These are phyloP conservation scores for Drosophila carrolli DNA, from an alignment of 1,140 invertebrate genomes.

Conservation along the genomic window DNA sequence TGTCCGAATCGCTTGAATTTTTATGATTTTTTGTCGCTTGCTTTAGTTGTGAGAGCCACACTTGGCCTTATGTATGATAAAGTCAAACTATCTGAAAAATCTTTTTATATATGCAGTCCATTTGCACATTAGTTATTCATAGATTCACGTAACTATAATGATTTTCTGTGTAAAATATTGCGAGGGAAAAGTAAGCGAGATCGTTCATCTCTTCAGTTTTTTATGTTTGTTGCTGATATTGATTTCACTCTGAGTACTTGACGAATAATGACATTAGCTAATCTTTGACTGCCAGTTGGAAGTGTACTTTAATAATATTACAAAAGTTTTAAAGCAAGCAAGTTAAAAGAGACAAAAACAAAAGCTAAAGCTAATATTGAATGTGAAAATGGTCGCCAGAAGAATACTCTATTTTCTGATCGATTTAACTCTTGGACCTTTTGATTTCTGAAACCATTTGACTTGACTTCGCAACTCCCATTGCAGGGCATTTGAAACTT, in stretches of 20 bases:
- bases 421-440: not conserved
- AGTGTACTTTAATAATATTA: constrained; percentile 69
- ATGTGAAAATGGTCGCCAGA: constrained; percentile 3
- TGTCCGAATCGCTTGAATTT: no score
- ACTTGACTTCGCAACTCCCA: constrained; percentile 1
- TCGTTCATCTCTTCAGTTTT: not conserved
- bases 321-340: constrained; percentile 57
- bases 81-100: no score
- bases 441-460: constrained; percentile 1
- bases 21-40: no score
- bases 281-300: constrained; percentile 58
- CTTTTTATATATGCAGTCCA: no score
- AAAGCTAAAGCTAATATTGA: constrained; percentile 17
- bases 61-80: no score
- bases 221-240: constrained; percentile 9
- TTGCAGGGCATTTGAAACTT: constrained; percentile 57
- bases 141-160: not conserved
- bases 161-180: not conserved
- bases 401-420: constrained; percentile 10
- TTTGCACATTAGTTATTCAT: no score
- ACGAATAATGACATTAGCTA: constrained; percentile 56
- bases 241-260: constrained; percentile 47
- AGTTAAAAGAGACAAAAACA: constrained; percentile 32
- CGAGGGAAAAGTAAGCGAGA: not conserved
- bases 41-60: no score